phyloP scores from a whole-genome alignment of 2,888 invertebrate genomes.

The Zaprionus obscuricornis region DNA sequence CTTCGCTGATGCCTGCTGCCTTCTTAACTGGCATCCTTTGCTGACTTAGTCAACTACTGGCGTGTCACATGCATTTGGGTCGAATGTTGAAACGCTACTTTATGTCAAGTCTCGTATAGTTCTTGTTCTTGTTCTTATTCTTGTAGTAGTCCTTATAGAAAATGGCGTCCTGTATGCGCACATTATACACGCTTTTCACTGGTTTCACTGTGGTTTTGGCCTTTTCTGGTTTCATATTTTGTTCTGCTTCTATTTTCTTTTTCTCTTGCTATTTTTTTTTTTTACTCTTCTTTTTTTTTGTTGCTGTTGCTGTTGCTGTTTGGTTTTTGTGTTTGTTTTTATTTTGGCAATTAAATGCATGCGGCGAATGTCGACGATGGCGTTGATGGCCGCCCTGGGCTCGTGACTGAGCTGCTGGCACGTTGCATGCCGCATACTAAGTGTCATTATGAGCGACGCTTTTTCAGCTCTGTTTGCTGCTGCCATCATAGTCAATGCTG shows the following conservation, averaged over 20 bases:
- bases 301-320: conserved; percentile 39
- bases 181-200: conserved; percentile 69
- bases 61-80: conserved; percentile 77
- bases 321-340: conserved; percentile 61
- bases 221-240: conserved; percentile 33
- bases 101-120: conserved; percentile 48
- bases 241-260: conserved; percentile 7
- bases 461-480: conserved; percentile 27
- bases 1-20: background rate
- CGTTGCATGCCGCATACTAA: conserved; percentile 82
- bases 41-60: too few species aligned
- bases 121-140: too few species aligned
- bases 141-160: conserved; percentile 44
- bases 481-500: conserved; percentile 18
- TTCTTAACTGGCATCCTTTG: too few species aligned
- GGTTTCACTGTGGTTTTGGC: conserved; percentile 48
- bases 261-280: conserved; percentile 1
- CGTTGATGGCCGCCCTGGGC: conserved; percentile 71
- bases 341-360: conserved; percentile 82
- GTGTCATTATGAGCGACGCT: conserved; percentile 80
- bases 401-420: conserved; percentile 69
- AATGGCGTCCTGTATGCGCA: conserved; percentile 64
- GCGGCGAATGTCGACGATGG: conserved; percentile 78
- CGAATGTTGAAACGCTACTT: conserved; percentile 63
- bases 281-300: conserved; percentile 33